These are phyloP conservation scores for Carapus acus DNA, from an alignment of 2,797 vertebrate genomes.

Conservation along the genomic window DNA sequence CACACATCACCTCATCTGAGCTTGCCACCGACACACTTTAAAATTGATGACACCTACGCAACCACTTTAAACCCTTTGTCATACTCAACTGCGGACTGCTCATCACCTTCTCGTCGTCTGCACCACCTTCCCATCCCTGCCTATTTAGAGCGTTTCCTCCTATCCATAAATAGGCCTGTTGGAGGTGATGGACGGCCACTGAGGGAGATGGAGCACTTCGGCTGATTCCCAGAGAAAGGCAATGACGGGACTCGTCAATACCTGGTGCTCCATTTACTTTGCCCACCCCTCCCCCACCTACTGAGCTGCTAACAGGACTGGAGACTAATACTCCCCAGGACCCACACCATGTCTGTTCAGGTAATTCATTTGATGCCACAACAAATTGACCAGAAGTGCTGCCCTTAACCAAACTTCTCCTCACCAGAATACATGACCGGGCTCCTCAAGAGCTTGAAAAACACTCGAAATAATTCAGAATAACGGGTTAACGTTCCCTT, in stretches of 20 bases:
- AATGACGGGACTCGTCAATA: constrained; percentile 70
- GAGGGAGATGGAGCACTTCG: constrained; percentile 56
- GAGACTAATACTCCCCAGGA: constrained; percentile 52
- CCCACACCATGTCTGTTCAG: constrained; percentile 47
- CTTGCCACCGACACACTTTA: background rate
- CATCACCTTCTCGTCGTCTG: background rate
- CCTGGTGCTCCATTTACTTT: constrained; percentile 54
- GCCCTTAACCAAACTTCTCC: constrained; percentile 53
- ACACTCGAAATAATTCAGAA: constrained; percentile 13
- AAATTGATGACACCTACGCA: constrained; percentile 8
- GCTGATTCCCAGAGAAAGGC: constrained; percentile 67
- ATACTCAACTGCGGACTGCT: background rate
- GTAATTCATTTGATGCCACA: constrained; percentile 58
- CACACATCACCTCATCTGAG: no score
- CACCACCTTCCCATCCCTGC: constrained; percentile 1
- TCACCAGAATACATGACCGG: constrained; percentile 21
- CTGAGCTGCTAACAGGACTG: constrained; percentile 61
- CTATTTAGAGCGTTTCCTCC: constrained; percentile 33
- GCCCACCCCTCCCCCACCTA: constrained; percentile 35
- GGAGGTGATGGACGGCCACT: constrained; percentile 60
- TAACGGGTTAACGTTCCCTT: constrained; percentile 8
- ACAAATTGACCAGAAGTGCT: constrained; percentile 53
- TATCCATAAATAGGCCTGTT: constrained; percentile 58
- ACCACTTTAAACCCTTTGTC: constrained; percentile 22
- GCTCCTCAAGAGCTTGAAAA: constrained; percentile 41